A percentile compares a stretch with the other conserved stretches of the same genome.
These are phyloP conservation scores for Standfussiana lucernea DNA, from an alignment of 2,888 invertebrate genomes.

Conservation along the genomic window DNA sequence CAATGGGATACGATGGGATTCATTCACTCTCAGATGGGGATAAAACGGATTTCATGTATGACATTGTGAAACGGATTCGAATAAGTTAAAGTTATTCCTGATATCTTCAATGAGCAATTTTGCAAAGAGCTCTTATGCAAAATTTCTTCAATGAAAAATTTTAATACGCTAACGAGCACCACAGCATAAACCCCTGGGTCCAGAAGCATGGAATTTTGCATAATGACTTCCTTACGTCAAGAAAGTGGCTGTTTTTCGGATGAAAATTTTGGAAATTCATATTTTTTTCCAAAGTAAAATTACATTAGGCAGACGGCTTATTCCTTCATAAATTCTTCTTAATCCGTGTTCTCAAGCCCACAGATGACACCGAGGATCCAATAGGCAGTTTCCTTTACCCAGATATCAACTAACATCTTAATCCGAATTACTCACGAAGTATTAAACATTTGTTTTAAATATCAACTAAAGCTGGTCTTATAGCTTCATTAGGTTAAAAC, in stretches of 20 bases:
- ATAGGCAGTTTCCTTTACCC: neutral
- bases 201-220: neutral
- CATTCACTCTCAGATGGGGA: neutral
- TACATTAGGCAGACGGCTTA: neutral
- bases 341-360: neutral
- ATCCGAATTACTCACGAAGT: slow-evolving; percentile 13
- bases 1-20: neutral
- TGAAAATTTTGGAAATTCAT: neutral
- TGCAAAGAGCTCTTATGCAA: neutral
- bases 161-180: neutral
- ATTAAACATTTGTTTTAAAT: slow-evolving; percentile 57
- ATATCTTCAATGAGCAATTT: neutral
- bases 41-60: neutral
- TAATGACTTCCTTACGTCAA: neutral
- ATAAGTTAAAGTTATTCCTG: neutral
- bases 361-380: neutral
- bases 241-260: too few relatives aligned
- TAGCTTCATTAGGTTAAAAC: slow-evolving; percentile 37
- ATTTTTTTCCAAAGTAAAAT: neutral
- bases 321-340: neutral
- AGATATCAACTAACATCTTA: slow-evolving; percentile 8
- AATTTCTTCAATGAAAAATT: neutral
- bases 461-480: slow-evolving; percentile 44
- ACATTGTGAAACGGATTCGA: neutral
- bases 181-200: neutral